A percentile compares a stretch with the other conserved stretches of the same genome.
Conservation (phyloP, 2,888 invertebrate genomes). For the Cataglyphis albicans region DNA sequence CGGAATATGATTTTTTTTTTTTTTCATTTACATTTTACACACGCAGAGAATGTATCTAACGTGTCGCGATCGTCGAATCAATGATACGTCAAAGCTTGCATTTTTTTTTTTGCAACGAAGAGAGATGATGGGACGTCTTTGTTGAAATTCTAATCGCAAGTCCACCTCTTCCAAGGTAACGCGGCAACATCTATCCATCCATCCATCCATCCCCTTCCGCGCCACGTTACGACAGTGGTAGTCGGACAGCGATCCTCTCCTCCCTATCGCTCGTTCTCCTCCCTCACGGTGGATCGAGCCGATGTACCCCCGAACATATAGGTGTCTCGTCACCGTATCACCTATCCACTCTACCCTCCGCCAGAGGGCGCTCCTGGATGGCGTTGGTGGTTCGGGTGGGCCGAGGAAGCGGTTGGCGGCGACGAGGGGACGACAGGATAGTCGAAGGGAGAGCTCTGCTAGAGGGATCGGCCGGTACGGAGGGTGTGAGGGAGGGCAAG, state of each 20-base stretch:
- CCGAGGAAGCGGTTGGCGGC: constrained; percentile 34
- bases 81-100: neutral
- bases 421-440: constrained; percentile 51
- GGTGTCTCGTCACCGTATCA: constrained; percentile 77
- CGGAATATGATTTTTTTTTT: neutral
- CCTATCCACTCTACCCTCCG: constrained; percentile 73
- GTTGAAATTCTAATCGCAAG: constrained; percentile 34
- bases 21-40: neutral
- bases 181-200: constrained; percentile 61
- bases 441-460: constrained; percentile 42
- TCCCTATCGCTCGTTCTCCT: constrained; percentile 62
- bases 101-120: constrained; percentile 12
- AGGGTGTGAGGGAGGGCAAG: constrained; percentile 47
- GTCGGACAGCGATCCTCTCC: constrained; percentile 49
- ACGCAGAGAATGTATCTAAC: neutral
- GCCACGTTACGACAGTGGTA: constrained; percentile 56
- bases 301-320: constrained; percentile 73
- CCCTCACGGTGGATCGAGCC: constrained; percentile 65
- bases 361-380: constrained; percentile 70
- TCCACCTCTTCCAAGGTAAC: constrained; percentile 30
- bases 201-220: constrained; percentile 63
- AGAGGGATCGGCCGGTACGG: constrained; percentile 51
- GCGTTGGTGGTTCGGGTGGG: constrained; percentile 68
- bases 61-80: neutral
- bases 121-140: constrained; percentile 7